These are phyloP conservation scores for Gambusia yucatana DNA, from an alignment of 2,797 vertebrate genomes.

Conservation along the genomic window DNA sequence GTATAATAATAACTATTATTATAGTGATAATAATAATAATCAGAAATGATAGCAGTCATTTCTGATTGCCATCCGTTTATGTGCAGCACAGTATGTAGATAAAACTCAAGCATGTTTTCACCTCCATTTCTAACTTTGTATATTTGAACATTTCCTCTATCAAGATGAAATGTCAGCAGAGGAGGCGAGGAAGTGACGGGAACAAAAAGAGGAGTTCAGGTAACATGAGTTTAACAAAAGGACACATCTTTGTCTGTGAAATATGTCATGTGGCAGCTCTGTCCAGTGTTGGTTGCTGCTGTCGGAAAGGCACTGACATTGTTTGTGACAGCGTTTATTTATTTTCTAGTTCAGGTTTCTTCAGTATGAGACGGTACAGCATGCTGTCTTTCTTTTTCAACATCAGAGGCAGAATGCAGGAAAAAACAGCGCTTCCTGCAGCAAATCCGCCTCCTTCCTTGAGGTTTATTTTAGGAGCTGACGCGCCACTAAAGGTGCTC, in stretches of 20 bases:
- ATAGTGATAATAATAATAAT: too few species aligned
- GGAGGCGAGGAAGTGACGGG: not conserved
- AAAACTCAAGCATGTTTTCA: not conserved
- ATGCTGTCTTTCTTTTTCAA: not conserved
- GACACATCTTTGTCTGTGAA: not conserved
- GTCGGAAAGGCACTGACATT: not conserved
- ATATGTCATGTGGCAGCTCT: not conserved
- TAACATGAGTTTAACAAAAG: not conserved
- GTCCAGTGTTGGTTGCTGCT: not conserved
- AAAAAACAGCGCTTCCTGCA: constrained; percentile 4
- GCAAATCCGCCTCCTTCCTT: constrained; percentile 1
- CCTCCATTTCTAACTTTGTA: not conserved
- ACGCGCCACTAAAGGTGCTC: not conserved
- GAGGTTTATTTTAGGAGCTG: not conserved
- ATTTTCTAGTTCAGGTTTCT: not conserved
- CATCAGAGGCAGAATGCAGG: constrained; percentile 4
- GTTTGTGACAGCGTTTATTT: not conserved
- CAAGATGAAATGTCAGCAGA: not conserved
- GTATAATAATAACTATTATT: not conserved
- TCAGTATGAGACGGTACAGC: not conserved
- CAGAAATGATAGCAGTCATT: not conserved
- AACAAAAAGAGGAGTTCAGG: not conserved
- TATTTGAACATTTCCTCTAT: not conserved
- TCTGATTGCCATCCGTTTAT: not conserved
- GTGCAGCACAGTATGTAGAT: not conserved